phyloP scores from a whole-genome alignment of 2,113 vertebrate species.

The Gallinago undulata region DNA sequence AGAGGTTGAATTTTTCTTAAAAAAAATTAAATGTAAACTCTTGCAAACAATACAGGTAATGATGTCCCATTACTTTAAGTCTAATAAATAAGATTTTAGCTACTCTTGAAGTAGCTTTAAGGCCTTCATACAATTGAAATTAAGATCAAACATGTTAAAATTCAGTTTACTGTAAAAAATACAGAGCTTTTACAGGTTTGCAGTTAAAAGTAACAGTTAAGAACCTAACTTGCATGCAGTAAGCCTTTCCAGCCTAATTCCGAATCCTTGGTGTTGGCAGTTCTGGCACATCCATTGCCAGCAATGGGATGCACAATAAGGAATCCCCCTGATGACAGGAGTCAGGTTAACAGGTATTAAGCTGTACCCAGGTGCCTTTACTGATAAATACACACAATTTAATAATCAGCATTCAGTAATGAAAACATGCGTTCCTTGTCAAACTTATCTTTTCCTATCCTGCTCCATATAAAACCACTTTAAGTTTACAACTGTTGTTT shows the following conservation, averaged over 20 bases:
- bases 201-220: conserved; percentile 73
- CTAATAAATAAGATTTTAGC: conserved; percentile 78
- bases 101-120: conserved; percentile 78
- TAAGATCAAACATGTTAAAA: conserved; percentile 76
- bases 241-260: conserved; percentile 60
- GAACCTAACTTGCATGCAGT: conserved; percentile 68
- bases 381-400: conserved; percentile 78
- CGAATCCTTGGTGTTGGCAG: conserved; percentile 56
- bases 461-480: conserved; percentile 70
- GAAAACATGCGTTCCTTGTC: conserved; percentile 79
- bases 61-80: conserved; percentile 64
- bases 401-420: conserved; percentile 71
- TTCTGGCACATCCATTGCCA: conserved; percentile 63
- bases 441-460: conserved; percentile 63
- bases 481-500: conserved; percentile 42
- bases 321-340: conserved; percentile 53
- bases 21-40: conserved; percentile 69
- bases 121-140: conserved; percentile 79
- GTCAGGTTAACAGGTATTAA: conserved; percentile 68
- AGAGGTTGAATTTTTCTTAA: conserved; percentile 65
- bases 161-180: conserved; percentile 78
- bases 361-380: conserved; percentile 70
- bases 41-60: conserved; percentile 64
- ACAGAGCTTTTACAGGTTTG: conserved; percentile 72
- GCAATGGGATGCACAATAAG: conserved; percentile 63